Conservation (phyloP, 2,113 vertebrate genomes). For the Calonectris borealis region DNA sequence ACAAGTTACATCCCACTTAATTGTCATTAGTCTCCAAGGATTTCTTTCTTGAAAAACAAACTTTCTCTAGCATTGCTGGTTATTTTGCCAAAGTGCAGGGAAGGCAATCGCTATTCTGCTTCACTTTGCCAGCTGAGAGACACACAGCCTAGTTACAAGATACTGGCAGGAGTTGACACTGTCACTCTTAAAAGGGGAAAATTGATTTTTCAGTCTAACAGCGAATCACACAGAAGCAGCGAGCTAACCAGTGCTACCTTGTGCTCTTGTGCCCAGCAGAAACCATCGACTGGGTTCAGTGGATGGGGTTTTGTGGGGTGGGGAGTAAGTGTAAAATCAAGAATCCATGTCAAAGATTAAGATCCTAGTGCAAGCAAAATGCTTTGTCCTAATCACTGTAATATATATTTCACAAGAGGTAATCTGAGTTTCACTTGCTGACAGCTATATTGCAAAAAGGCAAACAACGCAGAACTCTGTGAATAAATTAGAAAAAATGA, state of each 20-base stretch:
- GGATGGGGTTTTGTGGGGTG: neutral
- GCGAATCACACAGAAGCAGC: neutral
- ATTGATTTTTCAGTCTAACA: neutral
- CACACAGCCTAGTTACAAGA: neutral
- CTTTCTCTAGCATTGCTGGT: neutral
- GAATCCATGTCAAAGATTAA: neutral
- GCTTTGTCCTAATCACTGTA: neutral
- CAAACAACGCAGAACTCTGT: neutral
- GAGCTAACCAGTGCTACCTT: neutral
- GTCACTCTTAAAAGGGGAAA: neutral
- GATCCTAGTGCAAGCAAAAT: neutral
- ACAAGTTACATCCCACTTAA: neutral
- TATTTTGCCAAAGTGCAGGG: neutral
- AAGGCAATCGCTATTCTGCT: neutral
- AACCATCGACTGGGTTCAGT: neutral
- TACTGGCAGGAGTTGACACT: neutral
- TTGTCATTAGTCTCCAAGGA: neutral
- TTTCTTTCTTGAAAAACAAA: neutral
- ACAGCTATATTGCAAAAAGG: neutral
- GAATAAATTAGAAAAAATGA: neutral
- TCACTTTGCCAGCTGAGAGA: neutral
- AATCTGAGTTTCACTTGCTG: neutral
- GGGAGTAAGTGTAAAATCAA: neutral
- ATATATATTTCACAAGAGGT: neutral
- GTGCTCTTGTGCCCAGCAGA: neutral